A percentile compares a stretch with the other conserved stretches of the same genome.
These are phyloP conservation scores for Apostichopus californicus DNA, from an alignment of 35 echinoderm and acorn worm species.

Conservation along the genomic window DNA sequence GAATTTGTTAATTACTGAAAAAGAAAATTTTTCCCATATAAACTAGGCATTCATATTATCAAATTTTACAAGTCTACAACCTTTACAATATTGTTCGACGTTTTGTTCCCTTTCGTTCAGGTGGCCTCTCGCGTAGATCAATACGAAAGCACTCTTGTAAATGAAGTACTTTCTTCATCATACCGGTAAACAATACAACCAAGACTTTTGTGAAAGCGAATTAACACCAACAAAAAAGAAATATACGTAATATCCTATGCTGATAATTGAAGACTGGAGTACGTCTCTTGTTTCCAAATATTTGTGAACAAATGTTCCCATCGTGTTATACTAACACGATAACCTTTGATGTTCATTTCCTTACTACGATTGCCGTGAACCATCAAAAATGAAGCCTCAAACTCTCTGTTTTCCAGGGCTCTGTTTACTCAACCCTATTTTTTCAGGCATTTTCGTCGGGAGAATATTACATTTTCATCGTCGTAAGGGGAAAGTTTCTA, in stretches of 20 bases:
- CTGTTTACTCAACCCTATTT: conserved; percentile 48
- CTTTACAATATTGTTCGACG: neutral
- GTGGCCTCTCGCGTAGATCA: conserved; percentile 15
- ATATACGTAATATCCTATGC: neutral
- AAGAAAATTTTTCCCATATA: too few relatives aligned
- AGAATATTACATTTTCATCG: conserved; percentile 35
- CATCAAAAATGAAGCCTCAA: conserved; percentile 3
- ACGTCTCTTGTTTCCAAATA: conserved; percentile 40
- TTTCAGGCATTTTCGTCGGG: conserved; percentile 28
- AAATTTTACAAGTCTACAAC: conserved; percentile 17
- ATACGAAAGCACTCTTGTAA: conserved; percentile 21
- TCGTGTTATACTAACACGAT: neutral
- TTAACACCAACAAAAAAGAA: neutral
- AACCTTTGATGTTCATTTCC: conserved; percentile 13
- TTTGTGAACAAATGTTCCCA: conserved; percentile 48
- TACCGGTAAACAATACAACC: neutral
- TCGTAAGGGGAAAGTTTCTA: neutral
- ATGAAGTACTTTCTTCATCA: conserved; percentile 35
- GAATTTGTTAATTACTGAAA: too few relatives aligned
- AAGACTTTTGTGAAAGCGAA: neutral
- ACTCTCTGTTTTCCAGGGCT: neutral
- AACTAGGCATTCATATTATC: neutral
- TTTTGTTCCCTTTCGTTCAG: neutral
- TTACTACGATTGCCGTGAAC: conserved; percentile 7
- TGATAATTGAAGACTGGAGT: conserved; percentile 16